Base-by-base conservation (phyloP, 2,888 invertebrate genomes). In the Synanthedon vespiformis region DNA sequence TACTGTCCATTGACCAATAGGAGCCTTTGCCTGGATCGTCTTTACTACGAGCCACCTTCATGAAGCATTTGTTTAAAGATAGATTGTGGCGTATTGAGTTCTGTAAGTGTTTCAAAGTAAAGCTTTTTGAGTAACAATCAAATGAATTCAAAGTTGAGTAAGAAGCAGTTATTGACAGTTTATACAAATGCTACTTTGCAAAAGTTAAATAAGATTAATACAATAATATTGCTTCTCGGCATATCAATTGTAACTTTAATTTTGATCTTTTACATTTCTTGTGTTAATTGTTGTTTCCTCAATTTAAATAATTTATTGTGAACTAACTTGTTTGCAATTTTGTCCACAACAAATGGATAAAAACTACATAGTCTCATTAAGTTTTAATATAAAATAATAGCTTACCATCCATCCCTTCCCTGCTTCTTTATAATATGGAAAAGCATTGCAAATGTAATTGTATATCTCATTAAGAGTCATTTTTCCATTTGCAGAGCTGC, bases 381-480 rank as follows among this genome's bases (percentile, higher is more conserved):
- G 27, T 27, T 8, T 34, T 34, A 34, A 34, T 34, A 10, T 34
- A 34, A 34, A 10, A 34, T 34, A 34, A 34, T 34, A 27, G 63
- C 80, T 79, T 68, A 92, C 92, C 90, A 92, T 93, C 92, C 92
- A 92, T 2, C 92, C 92, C 54, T 89, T 89, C 1, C 91, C 91
- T 34, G 92, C 92, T 63, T 91, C 90, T 70, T 90, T 89, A 69
- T 92, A 93, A 70, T 91, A 93, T 0, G 92, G 91, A 74, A 92
- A 93, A 61, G 92, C 90, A 58, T 91, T 91, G 64, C 90, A 90
- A 49, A 93, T 92, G 84, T 92, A 92, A 61, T 91, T 90, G 72
- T 93, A 93, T 61, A 93, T 92, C 74, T 93, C 92, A 61, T 91
- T 91, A 40, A 93, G 80, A 2, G 92, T 93, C 92, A 92, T 92